Evolutionary conservation across 2,888 invertebrate genomes (phyloP).

Genomic region (Stramonita haemastoma): DNA sequence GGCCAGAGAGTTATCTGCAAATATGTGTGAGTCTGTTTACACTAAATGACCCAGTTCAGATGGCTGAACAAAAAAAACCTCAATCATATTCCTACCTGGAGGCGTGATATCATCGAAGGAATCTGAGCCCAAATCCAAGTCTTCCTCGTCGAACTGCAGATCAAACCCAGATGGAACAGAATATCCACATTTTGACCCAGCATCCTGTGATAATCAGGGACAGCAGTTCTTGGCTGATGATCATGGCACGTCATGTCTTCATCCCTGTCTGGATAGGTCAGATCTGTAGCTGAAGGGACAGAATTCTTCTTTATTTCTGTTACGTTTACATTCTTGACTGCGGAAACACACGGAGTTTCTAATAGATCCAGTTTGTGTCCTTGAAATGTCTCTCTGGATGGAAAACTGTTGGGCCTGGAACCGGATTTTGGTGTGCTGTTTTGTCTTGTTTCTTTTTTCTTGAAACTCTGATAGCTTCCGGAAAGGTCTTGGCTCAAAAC

Average conservation of each 20-base stretch:
- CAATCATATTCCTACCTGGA: not conserved
- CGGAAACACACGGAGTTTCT: not conserved
- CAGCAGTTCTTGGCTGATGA: not conserved
- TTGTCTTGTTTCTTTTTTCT: not conserved
- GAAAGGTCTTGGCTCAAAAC: not conserved
- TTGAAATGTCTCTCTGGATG: too few species aligned
- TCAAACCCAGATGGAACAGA: not conserved
- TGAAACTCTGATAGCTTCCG: not conserved
- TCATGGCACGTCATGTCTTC: not conserved
- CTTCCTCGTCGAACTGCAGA: conserved; percentile 35
- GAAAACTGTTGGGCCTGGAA: not conserved
- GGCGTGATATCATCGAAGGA: conserved; percentile 17
- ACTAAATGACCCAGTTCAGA: not conserved
- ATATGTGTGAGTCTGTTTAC: not conserved
- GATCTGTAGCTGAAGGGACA: not conserved
- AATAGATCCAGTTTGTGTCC: not conserved
- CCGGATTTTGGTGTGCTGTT: not conserved
- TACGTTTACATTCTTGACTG: not conserved
- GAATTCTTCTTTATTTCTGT: not conserved
- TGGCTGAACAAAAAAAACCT: too few species aligned
- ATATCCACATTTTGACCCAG: not conserved
- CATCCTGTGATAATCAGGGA: not conserved
- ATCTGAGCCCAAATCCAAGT: conserved; percentile 26
- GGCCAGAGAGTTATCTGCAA: too few species aligned
- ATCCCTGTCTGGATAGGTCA: not conserved